Conservation (phyloP, 2,888 invertebrate genomes). For the Augiades crinisus region DNA sequence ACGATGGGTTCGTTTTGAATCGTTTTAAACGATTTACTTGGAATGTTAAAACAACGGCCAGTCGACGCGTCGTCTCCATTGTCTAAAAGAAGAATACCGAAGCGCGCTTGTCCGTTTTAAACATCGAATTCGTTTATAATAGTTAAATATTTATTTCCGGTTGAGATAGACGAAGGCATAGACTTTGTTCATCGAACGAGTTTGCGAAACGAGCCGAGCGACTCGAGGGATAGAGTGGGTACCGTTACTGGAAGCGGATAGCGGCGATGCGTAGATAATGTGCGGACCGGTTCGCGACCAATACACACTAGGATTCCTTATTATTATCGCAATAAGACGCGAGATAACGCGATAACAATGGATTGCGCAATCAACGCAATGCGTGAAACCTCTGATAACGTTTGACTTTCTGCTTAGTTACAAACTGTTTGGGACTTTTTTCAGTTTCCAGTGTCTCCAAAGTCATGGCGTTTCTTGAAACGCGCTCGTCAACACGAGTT, state of each 20-base stretch:
- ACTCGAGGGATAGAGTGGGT: constrained; percentile 35
- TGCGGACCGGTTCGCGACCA: constrained; percentile 53
- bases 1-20: constrained; percentile 27
- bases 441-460: neutral
- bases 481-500: constrained; percentile 24
- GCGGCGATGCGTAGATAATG: constrained; percentile 62
- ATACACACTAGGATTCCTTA: constrained; percentile 14
- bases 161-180: constrained; percentile 7
- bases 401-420: neutral
- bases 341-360: constrained; percentile 22
- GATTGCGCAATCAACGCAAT: constrained; percentile 12
- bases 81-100: neutral
- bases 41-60: constrained; percentile 34
- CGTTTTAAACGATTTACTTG: constrained; percentile 28
- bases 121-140: constrained; percentile 9
- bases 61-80: constrained; percentile 13
- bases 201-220: constrained; percentile 16
- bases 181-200: constrained; percentile 10
- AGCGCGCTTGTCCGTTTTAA: constrained; percentile 8
- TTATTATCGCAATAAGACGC: constrained; percentile 21
- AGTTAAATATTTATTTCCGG: constrained; percentile 17
- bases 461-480: neutral
- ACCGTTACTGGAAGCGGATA: constrained; percentile 67
- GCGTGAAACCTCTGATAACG: constrained; percentile 17
- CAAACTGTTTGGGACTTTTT: no score